Conservation (phyloP, 2,888 invertebrate genomes). For the Pammene aurita region DNA sequence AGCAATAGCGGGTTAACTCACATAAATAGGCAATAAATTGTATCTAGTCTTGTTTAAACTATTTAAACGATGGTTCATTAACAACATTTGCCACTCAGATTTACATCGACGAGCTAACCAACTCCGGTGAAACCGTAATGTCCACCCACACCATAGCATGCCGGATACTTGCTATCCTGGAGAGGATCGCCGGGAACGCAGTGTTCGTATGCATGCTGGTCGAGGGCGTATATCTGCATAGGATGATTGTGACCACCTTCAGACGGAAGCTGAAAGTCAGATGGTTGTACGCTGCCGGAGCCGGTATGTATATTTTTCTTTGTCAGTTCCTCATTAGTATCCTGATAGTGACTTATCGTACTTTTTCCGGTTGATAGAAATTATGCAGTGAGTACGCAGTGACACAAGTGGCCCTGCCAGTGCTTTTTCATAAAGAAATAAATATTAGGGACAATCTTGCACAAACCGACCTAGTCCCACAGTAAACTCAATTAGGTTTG, state of each 20-base stretch:
- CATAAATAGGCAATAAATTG: no score
- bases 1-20: no score
- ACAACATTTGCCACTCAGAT: slow-evolving; percentile 55
- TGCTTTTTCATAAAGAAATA: no score
- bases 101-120: slow-evolving; percentile 82
- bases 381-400: no score
- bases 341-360: no score
- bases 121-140: slow-evolving; percentile 74
- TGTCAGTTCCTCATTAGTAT: no score
- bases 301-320: slow-evolving; percentile 59
- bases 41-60: no score
- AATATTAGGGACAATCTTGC: no score
- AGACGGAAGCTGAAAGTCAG: slow-evolving; percentile 79
- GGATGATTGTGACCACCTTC: slow-evolving; percentile 86
- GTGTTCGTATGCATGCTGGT: slow-evolving; percentile 88
- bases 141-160: slow-evolving; percentile 79
- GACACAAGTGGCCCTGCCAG: no score
- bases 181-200: slow-evolving; percentile 80
- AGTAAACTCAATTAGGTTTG: no score
- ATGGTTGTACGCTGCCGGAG: slow-evolving; percentile 72
- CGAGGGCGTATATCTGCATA: slow-evolving; percentile 86
- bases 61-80: background rate
- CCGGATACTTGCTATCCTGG: slow-evolving; percentile 80
- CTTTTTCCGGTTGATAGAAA: no score
- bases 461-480: no score